Conservation (phyloP, 2,113 vertebrate species). For the Physeter macrocephalus region DNA sequence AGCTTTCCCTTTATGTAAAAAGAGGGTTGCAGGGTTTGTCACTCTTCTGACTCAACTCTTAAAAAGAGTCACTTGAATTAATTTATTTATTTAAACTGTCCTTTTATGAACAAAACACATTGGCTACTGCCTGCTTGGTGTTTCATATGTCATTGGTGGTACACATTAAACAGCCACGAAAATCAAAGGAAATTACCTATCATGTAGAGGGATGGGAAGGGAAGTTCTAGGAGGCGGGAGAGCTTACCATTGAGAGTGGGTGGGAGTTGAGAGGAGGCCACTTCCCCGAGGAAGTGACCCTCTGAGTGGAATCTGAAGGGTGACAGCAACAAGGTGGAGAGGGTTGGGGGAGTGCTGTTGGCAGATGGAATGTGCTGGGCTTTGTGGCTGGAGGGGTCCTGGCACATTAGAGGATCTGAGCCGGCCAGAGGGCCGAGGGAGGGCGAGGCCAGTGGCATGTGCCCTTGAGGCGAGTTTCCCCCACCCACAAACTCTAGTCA, state of each 20-base stretch:
- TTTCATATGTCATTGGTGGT: neutral
- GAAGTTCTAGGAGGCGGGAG: neutral
- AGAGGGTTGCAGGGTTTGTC: neutral
- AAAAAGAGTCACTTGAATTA: neutral
- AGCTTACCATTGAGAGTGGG: neutral
- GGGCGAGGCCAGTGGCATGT: rapidly evolving
- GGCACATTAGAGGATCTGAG: neutral
- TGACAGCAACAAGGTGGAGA: neutral
- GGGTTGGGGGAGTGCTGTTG: neutral
- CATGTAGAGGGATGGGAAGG: neutral
- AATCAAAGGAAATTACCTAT: neutral
- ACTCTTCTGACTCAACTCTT: neutral
- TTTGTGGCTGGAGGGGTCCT: neutral
- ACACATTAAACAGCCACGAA: neutral
- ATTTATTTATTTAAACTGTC: neutral
- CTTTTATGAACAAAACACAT: neutral
- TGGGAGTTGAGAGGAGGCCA: neutral
- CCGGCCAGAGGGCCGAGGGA: neutral
- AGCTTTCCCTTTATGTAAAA: neutral
- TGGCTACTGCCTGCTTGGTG: neutral
- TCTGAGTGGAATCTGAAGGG: neutral
- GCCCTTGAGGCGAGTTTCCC: neutral
- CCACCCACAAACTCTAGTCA: neutral
- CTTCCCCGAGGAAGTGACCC: neutral
- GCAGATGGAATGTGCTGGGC: neutral